A percentile compares a stretch with the other conserved stretches of the same genome.
Conservation (phyloP, 2,797 vertebrate species). For the Dallia pectoralis region DNA sequence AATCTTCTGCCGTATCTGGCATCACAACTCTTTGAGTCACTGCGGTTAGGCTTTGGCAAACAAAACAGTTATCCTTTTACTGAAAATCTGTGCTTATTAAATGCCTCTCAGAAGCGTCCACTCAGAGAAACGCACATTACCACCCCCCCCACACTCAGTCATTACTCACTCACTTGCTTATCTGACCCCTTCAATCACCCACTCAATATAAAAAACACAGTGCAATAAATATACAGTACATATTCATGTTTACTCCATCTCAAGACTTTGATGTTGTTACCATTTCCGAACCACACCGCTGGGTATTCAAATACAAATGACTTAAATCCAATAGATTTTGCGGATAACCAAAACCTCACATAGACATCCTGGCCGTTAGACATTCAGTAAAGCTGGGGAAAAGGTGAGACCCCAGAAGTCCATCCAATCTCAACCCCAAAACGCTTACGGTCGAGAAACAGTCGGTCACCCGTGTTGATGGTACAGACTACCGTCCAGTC, state of each 20-base stretch:
- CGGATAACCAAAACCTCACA: background rate
- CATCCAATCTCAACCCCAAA: background rate
- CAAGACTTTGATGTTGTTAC: background rate
- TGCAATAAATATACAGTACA: background rate
- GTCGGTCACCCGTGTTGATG: background rate
- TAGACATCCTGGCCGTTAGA: slow-evolving; percentile 13
- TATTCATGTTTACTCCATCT: background rate
- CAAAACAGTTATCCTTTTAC: slow-evolving; percentile 32
- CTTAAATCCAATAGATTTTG: background rate
- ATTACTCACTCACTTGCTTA: slow-evolving; percentile 20
- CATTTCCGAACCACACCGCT: background rate
- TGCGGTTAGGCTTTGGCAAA: slow-evolving; percentile 27
- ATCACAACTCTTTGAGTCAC: slow-evolving; percentile 31
- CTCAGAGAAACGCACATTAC: slow-evolving; percentile 12
- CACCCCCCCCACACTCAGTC: slow-evolving; percentile 21
- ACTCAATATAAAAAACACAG: background rate
- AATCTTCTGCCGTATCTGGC: slow-evolving; percentile 30
- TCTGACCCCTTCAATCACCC: slow-evolving; percentile 8
- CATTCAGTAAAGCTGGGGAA: background rate
- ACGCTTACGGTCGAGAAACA: background rate
- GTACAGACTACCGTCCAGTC: background rate
- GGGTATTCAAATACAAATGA: background rate
- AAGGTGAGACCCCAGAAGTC: background rate
- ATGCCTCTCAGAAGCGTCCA: slow-evolving; percentile 39
- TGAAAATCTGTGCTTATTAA: slow-evolving; percentile 42